Percentiles rank a stretch among this genome's conserved stretches.
Conservation (phyloP, 2,888 invertebrate species). For the Caenorhabditis sp. region DNA sequence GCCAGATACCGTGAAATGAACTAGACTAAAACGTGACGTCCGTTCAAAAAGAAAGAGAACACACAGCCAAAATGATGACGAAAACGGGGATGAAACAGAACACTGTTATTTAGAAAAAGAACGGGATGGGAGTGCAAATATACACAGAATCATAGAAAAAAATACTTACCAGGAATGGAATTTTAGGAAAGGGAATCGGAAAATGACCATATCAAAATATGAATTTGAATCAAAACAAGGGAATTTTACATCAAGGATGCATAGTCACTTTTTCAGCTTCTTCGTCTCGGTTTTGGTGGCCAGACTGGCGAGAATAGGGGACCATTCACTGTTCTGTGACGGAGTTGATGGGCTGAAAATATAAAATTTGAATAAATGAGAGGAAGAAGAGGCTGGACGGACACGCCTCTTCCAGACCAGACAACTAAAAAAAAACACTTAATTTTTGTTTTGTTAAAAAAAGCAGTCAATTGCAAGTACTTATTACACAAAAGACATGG, state of each 20-base stretch:
- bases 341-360: conserved; percentile 15
- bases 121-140: neutral
- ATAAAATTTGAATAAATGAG: neutral
- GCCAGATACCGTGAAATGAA: conserved; percentile 4
- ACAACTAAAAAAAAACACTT: conserved; percentile 1
- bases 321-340: conserved; percentile 54
- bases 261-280: conserved; percentile 43
- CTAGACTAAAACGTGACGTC: neutral
- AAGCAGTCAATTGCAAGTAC: neutral
- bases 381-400: neutral
- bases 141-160: neutral
- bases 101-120: neutral
- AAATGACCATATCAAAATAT: conserved; percentile 12
- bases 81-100: neutral
- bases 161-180: neutral
- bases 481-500: neutral
- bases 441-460: neutral
- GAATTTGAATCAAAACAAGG: conserved; percentile 26
- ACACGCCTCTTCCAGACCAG: neutral
- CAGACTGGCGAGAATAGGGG: conserved; percentile 41
- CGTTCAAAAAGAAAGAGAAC: conserved; percentile 1
- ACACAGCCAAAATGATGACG: neutral
- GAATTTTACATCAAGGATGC: no score
- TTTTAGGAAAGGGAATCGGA: neutral
- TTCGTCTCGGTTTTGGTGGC: conserved; percentile 53